Evolutionary conservation across 2,888 invertebrate species (phyloP).

Genomic region (Ochropleura plecta): DNA sequence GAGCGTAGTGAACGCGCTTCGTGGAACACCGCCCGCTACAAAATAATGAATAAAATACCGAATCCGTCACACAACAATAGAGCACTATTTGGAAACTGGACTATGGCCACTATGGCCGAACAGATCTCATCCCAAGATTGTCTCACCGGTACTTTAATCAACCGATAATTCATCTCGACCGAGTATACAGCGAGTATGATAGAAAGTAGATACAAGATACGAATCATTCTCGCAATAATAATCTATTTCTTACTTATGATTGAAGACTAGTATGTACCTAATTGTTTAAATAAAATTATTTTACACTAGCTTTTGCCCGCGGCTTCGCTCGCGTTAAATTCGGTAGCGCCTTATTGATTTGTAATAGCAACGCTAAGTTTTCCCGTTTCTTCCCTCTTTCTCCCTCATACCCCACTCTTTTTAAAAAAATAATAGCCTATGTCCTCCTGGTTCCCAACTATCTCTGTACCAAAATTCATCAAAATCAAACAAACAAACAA

Average conservation of each 20-base stretch:
- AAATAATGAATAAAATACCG: constrained; percentile 77
- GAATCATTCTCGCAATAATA: constrained; percentile 75
- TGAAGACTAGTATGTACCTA: constrained; percentile 43
- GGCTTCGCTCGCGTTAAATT: too few species aligned
- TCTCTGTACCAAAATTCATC: too few species aligned
- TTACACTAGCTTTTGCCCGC: too few species aligned
- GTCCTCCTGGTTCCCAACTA: too few species aligned
- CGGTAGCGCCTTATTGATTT: too few species aligned
- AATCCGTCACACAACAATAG: constrained; percentile 80
- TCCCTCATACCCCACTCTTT: too few species aligned
- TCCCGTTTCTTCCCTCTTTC: too few species aligned
- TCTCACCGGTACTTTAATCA: constrained; percentile 72
- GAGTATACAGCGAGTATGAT: constrained; percentile 58
- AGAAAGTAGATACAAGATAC: constrained; percentile 73
- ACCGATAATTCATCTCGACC: constrained; percentile 65
- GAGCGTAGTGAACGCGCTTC: constrained; percentile 59
- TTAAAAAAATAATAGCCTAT: too few species aligned
- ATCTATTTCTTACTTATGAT: constrained; percentile 68
- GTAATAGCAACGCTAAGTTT: too few species aligned
- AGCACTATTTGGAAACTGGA: constrained; percentile 74
- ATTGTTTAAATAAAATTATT: constrained; percentile 27
- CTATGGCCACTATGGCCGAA: constrained; percentile 58
- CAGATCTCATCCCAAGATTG: constrained; percentile 73
- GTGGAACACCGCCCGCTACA: constrained; percentile 52
- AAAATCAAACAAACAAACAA: too few species aligned